Conservation (phyloP, 1,140 invertebrate species). For the Monochamus saltuarius region DNA sequence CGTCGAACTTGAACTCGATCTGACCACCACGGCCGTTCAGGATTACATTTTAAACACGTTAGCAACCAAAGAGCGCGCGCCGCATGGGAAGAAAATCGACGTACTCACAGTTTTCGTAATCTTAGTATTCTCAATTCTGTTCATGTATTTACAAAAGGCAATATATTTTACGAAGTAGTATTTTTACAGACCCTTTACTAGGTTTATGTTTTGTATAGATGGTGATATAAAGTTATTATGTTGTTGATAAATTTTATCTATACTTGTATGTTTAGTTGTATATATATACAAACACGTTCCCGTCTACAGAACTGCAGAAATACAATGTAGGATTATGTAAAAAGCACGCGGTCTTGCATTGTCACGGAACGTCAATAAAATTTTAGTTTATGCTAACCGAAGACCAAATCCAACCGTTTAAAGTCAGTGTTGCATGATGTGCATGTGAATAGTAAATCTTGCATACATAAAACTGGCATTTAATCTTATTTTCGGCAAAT, state of each 20-base stretch:
- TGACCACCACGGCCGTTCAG: conserved; percentile 15
- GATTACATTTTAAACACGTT: conserved; percentile 24
- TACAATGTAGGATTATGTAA: not conserved
- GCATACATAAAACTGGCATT: no score
- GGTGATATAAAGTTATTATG: conserved; percentile 19
- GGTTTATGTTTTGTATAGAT: conserved; percentile 18
- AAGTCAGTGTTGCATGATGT: no score
- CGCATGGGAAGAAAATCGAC: conserved; percentile 9
- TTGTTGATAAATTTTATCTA: conserved; percentile 19
- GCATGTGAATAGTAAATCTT: no score
- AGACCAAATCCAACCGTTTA: no score
- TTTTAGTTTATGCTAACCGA: no score
- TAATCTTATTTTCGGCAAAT: no score
- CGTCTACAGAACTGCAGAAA: not conserved
- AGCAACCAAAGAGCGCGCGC: not conserved
- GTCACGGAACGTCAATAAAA: no score
- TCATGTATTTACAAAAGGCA: conserved; percentile 33
- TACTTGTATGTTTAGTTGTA: conserved; percentile 16
- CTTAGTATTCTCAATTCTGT: conserved; percentile 30
- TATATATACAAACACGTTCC: not conserved
- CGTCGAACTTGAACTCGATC: not conserved
- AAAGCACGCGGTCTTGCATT: no score
- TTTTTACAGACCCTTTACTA: conserved; percentile 20
- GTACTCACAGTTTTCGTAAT: conserved; percentile 24
- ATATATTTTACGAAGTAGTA: conserved; percentile 34